These are phyloP conservation scores for Philypnodon macrostomus DNA, from an alignment of 2,797 vertebrate species.

Conservation along the genomic window DNA sequence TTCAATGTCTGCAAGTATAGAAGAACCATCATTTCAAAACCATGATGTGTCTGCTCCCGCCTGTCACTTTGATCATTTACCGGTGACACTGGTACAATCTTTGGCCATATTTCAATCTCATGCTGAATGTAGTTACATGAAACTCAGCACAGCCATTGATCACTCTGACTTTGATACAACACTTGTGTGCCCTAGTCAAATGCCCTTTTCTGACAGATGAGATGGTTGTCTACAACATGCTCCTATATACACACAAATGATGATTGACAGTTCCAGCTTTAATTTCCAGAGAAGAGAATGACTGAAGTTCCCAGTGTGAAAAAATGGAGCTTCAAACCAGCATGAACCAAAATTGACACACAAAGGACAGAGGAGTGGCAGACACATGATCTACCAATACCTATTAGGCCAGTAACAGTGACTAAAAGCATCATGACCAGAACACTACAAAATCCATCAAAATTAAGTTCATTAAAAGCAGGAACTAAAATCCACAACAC, in stretches of 20 bases:
- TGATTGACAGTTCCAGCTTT: conserved; percentile 1
- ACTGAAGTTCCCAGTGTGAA: no score
- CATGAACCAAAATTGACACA: no score
- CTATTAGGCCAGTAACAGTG: no score
- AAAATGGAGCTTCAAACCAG: no score
- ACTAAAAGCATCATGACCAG: no score
- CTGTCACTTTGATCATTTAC: conserved; percentile 55
- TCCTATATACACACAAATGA: conserved; percentile 2
- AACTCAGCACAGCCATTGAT: conserved; percentile 44
- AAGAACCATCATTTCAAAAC: conserved; percentile 62
- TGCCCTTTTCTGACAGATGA: not conserved
- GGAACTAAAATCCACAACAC: no score
- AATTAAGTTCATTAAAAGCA: no score
- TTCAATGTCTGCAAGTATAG: conserved; percentile 18
- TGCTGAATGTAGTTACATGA: conserved; percentile 28
- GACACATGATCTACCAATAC: no score
- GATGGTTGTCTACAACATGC: not conserved
- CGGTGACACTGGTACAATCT: conserved; percentile 27
- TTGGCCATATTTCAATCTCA: conserved; percentile 34
- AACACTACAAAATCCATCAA: no score
- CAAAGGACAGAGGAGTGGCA: no score
- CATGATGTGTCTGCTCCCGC: conserved; percentile 56
- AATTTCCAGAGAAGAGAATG: conserved; percentile 13
- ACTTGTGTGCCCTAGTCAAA: conserved; percentile 4
- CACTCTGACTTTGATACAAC: conserved; percentile 24